Evolutionary conservation across 2,113 vertebrate genomes (phyloP).

Genomic region (Penelope pileata): DNA sequence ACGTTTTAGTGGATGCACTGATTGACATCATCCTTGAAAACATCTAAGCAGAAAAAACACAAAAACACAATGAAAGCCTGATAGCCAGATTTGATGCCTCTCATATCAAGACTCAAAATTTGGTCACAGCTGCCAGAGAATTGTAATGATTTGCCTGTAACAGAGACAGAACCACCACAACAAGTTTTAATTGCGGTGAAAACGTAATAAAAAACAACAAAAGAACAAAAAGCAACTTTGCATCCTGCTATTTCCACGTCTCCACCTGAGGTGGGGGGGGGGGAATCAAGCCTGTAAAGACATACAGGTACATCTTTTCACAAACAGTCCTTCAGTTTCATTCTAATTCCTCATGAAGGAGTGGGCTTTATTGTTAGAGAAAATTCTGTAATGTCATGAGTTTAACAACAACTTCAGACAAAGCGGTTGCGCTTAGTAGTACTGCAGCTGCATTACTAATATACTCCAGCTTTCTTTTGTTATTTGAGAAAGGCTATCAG

Average conservation of each 20-base stretch:
- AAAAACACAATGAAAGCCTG: background rate
- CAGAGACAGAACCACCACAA: background rate
- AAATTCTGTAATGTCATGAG: constrained; percentile 32
- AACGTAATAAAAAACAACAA: background rate
- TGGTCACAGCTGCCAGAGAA: background rate
- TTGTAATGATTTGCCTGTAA: background rate
- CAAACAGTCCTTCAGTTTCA: constrained; percentile 36
- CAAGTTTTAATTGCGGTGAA: background rate
- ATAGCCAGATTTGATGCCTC: background rate
- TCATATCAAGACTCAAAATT: background rate
- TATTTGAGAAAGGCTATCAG: constrained; percentile 33
- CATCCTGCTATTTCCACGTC: background rate
- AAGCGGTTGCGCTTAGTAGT: constrained; percentile 44
- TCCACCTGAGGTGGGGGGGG: background rate
- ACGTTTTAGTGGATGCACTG: background rate
- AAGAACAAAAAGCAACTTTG: background rate
- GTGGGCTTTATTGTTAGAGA: background rate
- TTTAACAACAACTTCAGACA: constrained; percentile 60
- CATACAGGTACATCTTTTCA: background rate
- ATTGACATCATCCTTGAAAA: background rate
- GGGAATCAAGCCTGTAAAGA: too few species aligned
- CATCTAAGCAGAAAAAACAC: background rate
- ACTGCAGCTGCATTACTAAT: constrained; percentile 47
- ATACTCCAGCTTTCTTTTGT: constrained; percentile 29
- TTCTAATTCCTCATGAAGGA: constrained; percentile 25